Evolutionary conservation across 2,113 vertebrate species (phyloP).

Genomic region (Piliocolobus tephrosceles): DNA sequence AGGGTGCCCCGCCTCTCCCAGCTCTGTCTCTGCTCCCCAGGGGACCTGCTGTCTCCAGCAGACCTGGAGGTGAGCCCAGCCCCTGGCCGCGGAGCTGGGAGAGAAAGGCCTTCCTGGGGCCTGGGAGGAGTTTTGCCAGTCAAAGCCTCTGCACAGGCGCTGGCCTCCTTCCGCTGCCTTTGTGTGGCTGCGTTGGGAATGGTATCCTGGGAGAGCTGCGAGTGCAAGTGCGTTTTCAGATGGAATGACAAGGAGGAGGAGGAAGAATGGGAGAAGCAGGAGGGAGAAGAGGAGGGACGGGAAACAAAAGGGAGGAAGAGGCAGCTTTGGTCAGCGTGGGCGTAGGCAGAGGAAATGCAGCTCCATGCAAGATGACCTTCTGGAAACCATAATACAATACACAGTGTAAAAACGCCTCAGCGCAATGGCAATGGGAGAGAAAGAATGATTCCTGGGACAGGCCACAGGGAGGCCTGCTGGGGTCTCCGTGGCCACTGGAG

Average conservation of each 20-base stretch:
- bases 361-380: rapidly evolving
- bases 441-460: not conserved
- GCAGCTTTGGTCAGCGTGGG: not conserved
- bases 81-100: not conserved
- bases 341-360: rapidly evolving
- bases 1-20: too few relatives aligned
- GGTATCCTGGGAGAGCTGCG: not conserved
- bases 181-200: not conserved
- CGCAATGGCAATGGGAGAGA: not conserved
- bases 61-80: not conserved
- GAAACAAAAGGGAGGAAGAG: not conserved
- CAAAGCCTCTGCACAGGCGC: rapidly evolving
- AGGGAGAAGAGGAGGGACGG: not conserved
- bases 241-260: not conserved
- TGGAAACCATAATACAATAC: rapidly evolving
- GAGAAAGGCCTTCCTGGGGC: not conserved
- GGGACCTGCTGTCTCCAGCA: not conserved
- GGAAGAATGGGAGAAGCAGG: not conserved
- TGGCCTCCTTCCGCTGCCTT: not conserved
- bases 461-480: not conserved
- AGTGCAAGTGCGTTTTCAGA: not conserved
- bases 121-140: not conserved
- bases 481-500: rapidly evolving
- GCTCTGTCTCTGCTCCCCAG: rapidly evolving
- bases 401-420: not conserved